Percentiles rank a stretch among this genome's conserved stretches.
Evolutionary conservation across 2,113 vertebrate species (phyloP).

Genomic region (Polypterus senegalus): DNA sequence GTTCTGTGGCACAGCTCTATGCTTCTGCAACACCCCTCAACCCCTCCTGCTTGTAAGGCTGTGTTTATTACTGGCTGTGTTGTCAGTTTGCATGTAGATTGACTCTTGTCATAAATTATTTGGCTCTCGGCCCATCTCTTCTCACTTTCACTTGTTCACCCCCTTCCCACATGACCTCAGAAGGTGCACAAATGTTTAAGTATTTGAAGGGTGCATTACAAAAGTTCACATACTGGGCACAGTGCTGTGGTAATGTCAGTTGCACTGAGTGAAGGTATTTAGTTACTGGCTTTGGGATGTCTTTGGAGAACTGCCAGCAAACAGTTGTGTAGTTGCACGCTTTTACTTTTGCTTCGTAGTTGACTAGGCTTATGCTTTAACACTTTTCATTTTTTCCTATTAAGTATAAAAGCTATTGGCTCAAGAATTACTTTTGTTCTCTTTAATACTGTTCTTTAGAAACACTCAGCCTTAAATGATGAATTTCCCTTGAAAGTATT

Average conservation of each 20-base stretch:
- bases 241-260: slow-evolving; percentile 15
- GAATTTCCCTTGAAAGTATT: too few relatives aligned
- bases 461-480: too few relatives aligned
- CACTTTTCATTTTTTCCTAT: too few relatives aligned
- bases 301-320: slow-evolving; percentile 6
- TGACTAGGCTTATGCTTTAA: too few relatives aligned
- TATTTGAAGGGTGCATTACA: slow-evolving; percentile 8
- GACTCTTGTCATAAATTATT: slow-evolving; percentile 27
- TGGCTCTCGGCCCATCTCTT: slow-evolving; percentile 9
- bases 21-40: rapidly evolving
- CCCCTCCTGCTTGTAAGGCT: not conserved
- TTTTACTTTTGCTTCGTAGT: too few relatives aligned
- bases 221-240: slow-evolving; percentile 48
- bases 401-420: too few relatives aligned
- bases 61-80: not conserved
- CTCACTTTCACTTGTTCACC: slow-evolving; percentile 10
- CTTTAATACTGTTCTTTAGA: too few relatives aligned
- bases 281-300: slow-evolving; percentile 21
- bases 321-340: slow-evolving; percentile 9
- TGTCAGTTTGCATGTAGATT: not conserved
- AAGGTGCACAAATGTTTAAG: slow-evolving; percentile 18
- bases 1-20: slow-evolving; percentile 13
- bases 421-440: too few relatives aligned
- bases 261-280: slow-evolving; percentile 29
- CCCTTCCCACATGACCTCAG: slow-evolving; percentile 8